These are phyloP conservation scores for Oncorhynchus keta DNA, from an alignment of 2,113 vertebrate genomes.

Conservation along the genomic window DNA sequence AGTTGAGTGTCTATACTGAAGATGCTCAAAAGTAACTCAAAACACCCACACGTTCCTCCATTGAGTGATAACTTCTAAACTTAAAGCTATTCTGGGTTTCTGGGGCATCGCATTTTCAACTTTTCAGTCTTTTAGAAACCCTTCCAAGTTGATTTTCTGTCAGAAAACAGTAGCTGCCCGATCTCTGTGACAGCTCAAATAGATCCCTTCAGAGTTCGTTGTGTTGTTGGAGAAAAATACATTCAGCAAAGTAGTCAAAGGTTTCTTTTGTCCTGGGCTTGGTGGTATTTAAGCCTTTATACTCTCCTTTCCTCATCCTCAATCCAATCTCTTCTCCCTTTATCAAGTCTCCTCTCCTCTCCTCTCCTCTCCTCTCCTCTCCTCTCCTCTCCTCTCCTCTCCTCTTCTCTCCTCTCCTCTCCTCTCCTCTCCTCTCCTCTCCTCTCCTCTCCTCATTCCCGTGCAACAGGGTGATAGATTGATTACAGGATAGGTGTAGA, in stretches of 20 bases:
- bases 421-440: too few species aligned
- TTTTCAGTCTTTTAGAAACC: conserved; percentile 14
- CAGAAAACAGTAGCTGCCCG: not conserved
- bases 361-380: too few species aligned
- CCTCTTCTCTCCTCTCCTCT: too few species aligned
- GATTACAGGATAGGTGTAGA: too few species aligned
- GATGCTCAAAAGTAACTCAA: not conserved
- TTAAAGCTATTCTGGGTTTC: conserved; percentile 38
- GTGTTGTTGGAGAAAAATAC: too few species aligned
- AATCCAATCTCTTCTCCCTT: not conserved
- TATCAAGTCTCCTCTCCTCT: not conserved
- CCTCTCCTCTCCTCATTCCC: too few species aligned
- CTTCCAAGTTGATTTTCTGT: not conserved
- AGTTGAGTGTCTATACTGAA: not conserved
- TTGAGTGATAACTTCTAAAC: conserved; percentile 2
- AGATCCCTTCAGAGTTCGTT: conserved; percentile 8
- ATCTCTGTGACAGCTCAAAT: conserved; percentile 3
- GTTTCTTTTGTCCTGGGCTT: too few species aligned
- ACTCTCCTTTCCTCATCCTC: not conserved
- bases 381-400: too few species aligned
- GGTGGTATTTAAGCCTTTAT: not conserved
- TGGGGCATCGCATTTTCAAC: conserved; percentile 3
- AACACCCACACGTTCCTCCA: conserved; percentile 13
- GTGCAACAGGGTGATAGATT: not conserved
- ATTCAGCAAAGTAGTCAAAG: too few species aligned